Conservation (phyloP, 2,113 vertebrate species). For the Esox niger region DNA sequence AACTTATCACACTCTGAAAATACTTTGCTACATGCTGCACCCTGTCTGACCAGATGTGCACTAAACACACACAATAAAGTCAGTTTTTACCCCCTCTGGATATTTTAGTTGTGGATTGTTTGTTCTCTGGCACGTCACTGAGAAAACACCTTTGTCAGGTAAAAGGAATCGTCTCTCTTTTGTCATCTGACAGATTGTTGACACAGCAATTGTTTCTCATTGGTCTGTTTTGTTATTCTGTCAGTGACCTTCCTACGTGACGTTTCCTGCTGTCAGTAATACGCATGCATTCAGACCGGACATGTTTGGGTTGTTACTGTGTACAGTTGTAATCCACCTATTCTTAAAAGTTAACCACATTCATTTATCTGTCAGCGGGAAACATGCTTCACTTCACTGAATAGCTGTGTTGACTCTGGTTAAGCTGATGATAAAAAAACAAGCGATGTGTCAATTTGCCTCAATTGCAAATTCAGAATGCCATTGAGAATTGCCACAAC, state of each 20-base stretch:
- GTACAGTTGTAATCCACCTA: neutral
- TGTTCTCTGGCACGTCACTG: neutral
- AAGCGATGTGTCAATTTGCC: neutral
- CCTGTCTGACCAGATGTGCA: neutral
- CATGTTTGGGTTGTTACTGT: neutral
- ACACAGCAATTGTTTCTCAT: neutral
- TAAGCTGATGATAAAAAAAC: constrained; percentile 1
- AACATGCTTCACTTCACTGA: neutral
- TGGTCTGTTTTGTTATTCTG: neutral
- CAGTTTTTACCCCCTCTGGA: neutral
- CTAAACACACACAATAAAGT: constrained; percentile 9
- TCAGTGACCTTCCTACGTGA: neutral
- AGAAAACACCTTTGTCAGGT: neutral
- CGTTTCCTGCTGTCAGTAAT: neutral
- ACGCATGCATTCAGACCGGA: too few relatives aligned
- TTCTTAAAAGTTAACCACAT: neutral
- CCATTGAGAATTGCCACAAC: too few relatives aligned
- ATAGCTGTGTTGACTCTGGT: neutral
- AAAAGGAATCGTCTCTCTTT: neutral
- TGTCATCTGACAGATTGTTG: neutral
- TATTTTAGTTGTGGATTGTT: neutral
- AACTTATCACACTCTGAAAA: constrained; percentile 25
- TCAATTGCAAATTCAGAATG: too few relatives aligned
- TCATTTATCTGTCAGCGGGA: neutral
- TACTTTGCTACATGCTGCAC: constrained; percentile 9